Conservation (phyloP, 2,888 invertebrate species). For the Aphodius granarius region DNA sequence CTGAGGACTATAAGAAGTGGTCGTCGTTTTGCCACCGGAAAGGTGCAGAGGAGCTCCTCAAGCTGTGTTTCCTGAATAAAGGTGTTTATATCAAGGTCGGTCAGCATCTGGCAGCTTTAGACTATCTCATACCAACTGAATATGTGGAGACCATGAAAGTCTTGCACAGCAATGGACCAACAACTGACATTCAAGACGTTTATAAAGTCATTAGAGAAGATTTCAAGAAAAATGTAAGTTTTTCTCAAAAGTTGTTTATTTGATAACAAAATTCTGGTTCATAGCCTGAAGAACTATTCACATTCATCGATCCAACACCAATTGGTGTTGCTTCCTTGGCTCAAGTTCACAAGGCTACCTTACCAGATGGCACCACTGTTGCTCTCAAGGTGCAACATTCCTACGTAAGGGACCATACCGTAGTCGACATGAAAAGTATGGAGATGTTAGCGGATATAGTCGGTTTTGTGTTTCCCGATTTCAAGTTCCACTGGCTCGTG, state of each 20-base stretch:
- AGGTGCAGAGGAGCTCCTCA: conserved; percentile 82
- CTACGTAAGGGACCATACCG: conserved; percentile 83
- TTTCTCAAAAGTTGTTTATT: background rate
- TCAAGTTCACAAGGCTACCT: conserved; percentile 84
- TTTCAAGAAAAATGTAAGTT: conserved; percentile 73
- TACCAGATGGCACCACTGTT: conserved; percentile 75
- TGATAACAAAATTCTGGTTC: conserved; percentile 32
- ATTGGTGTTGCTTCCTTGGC: conserved; percentile 95
- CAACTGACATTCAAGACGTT: conserved; percentile 81
- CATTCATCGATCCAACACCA: conserved; percentile 80
- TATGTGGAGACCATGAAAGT: conserved; percentile 91
- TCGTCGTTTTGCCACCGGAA: conserved; percentile 80
- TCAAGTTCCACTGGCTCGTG: conserved; percentile 94
- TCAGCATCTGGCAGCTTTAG: conserved; percentile 94
- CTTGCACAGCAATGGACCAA: conserved; percentile 90
- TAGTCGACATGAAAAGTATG: conserved; percentile 95
- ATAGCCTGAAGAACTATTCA: conserved; percentile 80
- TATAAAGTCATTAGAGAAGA: conserved; percentile 86
- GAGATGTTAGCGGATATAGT: conserved; percentile 82
- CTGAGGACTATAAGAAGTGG: conserved; percentile 68
- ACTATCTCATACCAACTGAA: conserved; percentile 91
- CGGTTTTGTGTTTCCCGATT: conserved; percentile 90
- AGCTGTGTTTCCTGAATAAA: conserved; percentile 88
- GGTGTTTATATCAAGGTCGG: conserved; percentile 98
- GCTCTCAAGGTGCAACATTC: conserved; percentile 98